These are phyloP conservation scores for Monomorium pharaonis DNA, from an alignment of 1,140 invertebrate species.

Conservation along the genomic window DNA sequence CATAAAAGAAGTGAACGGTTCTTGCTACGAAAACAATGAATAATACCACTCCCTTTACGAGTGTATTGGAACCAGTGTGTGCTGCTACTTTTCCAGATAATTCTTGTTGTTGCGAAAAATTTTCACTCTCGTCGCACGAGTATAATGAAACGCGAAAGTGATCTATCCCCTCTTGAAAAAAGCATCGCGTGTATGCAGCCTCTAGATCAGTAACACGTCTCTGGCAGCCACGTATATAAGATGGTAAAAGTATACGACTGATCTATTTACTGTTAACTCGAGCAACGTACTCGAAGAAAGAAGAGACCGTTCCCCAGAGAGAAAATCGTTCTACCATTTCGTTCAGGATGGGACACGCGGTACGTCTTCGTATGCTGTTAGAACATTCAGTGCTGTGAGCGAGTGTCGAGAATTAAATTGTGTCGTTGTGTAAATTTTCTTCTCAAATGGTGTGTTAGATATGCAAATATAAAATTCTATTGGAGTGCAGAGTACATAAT, in stretches of 20 bases:
- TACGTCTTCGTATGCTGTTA: conserved; percentile 28
- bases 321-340: not conserved
- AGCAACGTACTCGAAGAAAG: not conserved
- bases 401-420: not conserved
- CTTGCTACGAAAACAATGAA: not conserved
- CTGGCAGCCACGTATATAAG: conserved; percentile 61
- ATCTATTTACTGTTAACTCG: conserved; percentile 58
- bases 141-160: conserved; percentile 68
- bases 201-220: conserved; percentile 15
- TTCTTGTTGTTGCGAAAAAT: conserved; percentile 17
- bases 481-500: not conserved
- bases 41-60: conserved; percentile 20
- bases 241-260: conserved; percentile 46
- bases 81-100: not conserved
- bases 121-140: conserved; percentile 68
- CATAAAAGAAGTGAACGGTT: conserved; percentile 1
- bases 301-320: not conserved
- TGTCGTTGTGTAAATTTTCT: not conserved
- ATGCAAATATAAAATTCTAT: conserved; percentile 5
- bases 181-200: conserved; percentile 8
- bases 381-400: not conserved
- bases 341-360: conserved; percentile 44
- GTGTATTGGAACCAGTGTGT: not conserved
- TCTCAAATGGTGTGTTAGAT: not conserved
- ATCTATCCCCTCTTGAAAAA: conserved; percentile 47